phyloP scores from a whole-genome alignment of 2,888 invertebrate genomes.

The Troides aeacus region DNA sequence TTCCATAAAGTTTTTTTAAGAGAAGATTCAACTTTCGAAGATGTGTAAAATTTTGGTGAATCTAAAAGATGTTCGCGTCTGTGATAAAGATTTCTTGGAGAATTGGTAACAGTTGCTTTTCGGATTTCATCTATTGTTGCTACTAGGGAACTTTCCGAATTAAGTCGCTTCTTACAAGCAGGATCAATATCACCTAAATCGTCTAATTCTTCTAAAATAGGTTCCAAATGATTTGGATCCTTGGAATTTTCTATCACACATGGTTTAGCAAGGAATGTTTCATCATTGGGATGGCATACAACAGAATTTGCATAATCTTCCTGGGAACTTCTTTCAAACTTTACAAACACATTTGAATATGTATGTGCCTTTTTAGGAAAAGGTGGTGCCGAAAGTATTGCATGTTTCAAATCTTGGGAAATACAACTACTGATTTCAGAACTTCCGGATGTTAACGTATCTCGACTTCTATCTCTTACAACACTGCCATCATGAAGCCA shows the following conservation, averaged over 20 bases:
- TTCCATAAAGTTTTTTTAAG: conserved; percentile 72
- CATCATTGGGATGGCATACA: conserved; percentile 70
- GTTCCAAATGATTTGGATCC: conserved; percentile 77
- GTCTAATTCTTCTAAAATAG: conserved; percentile 80
- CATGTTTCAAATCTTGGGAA: conserved; percentile 70
- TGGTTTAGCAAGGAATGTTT: conserved; percentile 78
- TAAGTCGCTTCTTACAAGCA: conserved; percentile 63
- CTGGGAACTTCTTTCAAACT: conserved; percentile 65
- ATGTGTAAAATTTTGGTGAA: conserved; percentile 58
- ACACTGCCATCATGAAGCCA: conserved; percentile 82
- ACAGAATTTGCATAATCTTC: conserved; percentile 78
- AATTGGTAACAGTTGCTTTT: conserved; percentile 78
- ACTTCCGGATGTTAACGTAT: conserved; percentile 79
- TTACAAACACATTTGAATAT: conserved; percentile 72
- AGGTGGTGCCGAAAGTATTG: conserved; percentile 66
- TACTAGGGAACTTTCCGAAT: conserved; percentile 80
- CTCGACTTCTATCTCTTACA: conserved; percentile 78
- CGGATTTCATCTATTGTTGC: conserved; percentile 83
- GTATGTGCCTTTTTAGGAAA: conserved; percentile 70
- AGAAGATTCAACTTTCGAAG: conserved; percentile 58
- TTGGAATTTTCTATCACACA: conserved; percentile 75
- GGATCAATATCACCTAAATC: conserved; percentile 72
- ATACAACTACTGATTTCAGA: conserved; percentile 78
- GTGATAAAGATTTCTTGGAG: conserved; percentile 79
- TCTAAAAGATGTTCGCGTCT: conserved; percentile 76